A percentile compares a stretch with the other conserved stretches of the same genome.
These are phyloP conservation scores for Gymnocheta viridis DNA, from an alignment of 2,888 invertebrate genomes.

Conservation along the genomic window DNA sequence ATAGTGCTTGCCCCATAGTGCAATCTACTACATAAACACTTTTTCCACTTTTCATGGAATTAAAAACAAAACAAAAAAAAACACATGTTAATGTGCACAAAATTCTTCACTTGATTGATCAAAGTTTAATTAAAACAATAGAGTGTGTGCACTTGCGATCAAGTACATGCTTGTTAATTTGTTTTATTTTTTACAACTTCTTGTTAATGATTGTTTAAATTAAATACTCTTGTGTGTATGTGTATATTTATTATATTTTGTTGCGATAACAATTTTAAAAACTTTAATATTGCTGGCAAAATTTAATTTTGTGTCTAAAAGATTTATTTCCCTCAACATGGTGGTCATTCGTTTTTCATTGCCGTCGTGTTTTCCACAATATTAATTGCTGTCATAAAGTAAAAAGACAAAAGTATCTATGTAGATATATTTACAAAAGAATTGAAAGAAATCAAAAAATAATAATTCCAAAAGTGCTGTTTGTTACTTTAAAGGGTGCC, in stretches of 20 bases:
- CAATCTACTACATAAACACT: neutral
- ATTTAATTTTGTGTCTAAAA: neutral
- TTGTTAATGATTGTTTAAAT: conserved; percentile 6
- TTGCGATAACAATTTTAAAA: conserved; percentile 9
- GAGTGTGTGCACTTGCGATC: conserved; percentile 24
- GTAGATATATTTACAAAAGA: neutral
- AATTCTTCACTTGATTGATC: conserved; percentile 56
- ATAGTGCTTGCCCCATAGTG: conserved; percentile 13
- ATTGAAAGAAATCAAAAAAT: neutral
- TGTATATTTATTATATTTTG: neutral
- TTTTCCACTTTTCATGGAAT: too few relatives aligned
- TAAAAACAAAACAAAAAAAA: conserved; percentile 2
- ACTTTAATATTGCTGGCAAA: neutral
- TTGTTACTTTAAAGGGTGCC: too few relatives aligned
- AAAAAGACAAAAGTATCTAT: neutral
- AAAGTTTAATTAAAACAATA: conserved; percentile 60
- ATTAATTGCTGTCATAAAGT: neutral
- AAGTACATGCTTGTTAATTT: conserved; percentile 14
- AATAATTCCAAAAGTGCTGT: too few relatives aligned
- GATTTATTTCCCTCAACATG: neutral
- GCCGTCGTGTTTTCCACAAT: neutral
- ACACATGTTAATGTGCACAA: conserved; percentile 43
- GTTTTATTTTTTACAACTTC: neutral
- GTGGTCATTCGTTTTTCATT: neutral
- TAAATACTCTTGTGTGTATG: too few relatives aligned